phyloP scores from a whole-genome alignment of 2,888 invertebrate genomes.

The Latheticus oryzae region DNA sequence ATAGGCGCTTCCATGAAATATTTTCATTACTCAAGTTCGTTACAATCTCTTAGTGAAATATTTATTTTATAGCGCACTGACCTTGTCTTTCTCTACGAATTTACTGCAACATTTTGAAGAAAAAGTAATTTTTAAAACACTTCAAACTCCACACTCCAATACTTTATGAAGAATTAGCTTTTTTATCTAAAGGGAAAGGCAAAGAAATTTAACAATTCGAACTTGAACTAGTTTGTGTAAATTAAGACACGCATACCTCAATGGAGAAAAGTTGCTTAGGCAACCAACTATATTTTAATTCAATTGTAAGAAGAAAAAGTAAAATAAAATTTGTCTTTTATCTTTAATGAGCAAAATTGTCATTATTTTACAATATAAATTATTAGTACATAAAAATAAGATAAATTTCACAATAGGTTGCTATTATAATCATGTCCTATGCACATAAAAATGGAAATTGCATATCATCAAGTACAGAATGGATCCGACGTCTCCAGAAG shows the following conservation, averaged over 20 bases:
- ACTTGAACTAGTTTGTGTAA: too few species aligned
- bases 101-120: neutral
- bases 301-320: too few species aligned
- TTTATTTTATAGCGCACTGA: constrained; percentile 27
- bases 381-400: constrained; percentile 35
- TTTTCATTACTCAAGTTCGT: constrained; percentile 27
- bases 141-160: too few species aligned
- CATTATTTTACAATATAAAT: constrained; percentile 37
- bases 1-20: too few species aligned
- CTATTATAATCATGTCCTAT: constrained; percentile 29
- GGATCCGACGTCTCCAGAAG: constrained; percentile 12
- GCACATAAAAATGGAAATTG: constrained; percentile 36
- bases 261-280: too few species aligned
- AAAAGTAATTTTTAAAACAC: too few species aligned
- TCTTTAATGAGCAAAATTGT: constrained; percentile 35
- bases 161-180: too few species aligned
- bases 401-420: constrained; percentile 18
- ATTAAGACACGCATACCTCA: too few species aligned
- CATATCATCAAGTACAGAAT: constrained; percentile 23
- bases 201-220: too few species aligned
- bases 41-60: constrained; percentile 22
- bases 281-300: too few species aligned
- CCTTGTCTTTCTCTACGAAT: constrained; percentile 30
- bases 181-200: too few species aligned
- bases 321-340: too few species aligned